These are phyloP conservation scores for Rhamphomyia laevipes DNA, from an alignment of 2,888 invertebrate species.

Conservation along the genomic window DNA sequence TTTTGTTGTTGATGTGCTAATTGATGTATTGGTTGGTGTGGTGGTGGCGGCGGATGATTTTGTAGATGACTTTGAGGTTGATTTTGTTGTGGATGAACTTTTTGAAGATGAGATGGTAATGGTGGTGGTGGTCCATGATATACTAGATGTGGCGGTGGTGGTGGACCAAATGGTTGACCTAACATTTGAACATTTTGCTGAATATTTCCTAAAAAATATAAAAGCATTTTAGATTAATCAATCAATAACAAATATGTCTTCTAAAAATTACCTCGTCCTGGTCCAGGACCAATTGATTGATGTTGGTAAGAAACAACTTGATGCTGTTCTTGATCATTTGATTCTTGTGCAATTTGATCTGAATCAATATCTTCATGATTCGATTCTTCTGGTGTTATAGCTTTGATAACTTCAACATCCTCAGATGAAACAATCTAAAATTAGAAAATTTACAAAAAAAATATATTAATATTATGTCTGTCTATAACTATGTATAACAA, in stretches of 20 bases:
- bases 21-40: conserved; percentile 18
- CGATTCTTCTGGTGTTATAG: conserved; percentile 42
- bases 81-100: conserved; percentile 5
- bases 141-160: conserved; percentile 45
- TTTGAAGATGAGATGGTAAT: conserved; percentile 24
- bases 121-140: conserved; percentile 64
- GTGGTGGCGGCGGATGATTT: conserved; percentile 34
- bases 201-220: conserved; percentile 16
- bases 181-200: conserved; percentile 12
- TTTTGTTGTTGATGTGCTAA: conserved; percentile 30
- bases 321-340: conserved; percentile 47
- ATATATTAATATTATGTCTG: too few species aligned
- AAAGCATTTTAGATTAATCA: neutral
- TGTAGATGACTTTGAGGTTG: conserved; percentile 25
- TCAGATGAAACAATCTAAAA: conserved; percentile 38
- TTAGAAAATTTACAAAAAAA: too few species aligned
- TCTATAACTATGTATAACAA: too few species aligned
- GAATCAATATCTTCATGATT: conserved; percentile 48
- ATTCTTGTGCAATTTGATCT: conserved; percentile 64
- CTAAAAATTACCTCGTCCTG: conserved; percentile 25
- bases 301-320: conserved; percentile 28
- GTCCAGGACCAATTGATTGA: conserved; percentile 27
- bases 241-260: neutral
- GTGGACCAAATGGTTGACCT: conserved; percentile 43
- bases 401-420: conserved; percentile 54